Evolutionary conservation across 2,797 vertebrate species (phyloP).

Genomic region (Coccyzus lansbergi): DNA sequence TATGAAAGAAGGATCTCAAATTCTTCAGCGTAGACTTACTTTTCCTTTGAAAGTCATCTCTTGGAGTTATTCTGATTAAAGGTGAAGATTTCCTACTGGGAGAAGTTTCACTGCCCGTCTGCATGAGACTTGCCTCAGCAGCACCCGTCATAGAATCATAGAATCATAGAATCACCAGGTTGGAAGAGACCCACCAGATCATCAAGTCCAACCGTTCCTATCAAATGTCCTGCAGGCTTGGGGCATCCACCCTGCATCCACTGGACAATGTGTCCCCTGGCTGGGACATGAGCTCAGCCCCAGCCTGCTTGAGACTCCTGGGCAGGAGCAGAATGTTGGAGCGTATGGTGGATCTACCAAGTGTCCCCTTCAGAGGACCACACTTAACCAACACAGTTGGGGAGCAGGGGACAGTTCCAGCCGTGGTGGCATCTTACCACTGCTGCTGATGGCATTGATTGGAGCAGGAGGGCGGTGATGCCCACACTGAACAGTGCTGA

Average conservation of each 20-base stretch:
- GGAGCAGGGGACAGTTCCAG: not conserved
- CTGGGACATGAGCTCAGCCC: not conserved
- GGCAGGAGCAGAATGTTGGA: not conserved
- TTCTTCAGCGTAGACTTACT: rapidly evolving
- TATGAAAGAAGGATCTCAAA: not conserved
- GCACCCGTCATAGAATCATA: no score
- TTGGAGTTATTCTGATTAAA: not conserved
- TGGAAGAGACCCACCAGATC: no score
- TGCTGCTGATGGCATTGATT: no score
- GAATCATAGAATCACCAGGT: no score
- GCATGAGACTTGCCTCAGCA: not conserved
- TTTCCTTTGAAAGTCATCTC: not conserved
- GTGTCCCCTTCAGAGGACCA: not conserved
- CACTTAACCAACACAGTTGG: rapidly evolving
- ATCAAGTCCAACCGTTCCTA: no score
- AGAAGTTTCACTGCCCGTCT: not conserved
- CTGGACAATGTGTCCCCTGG: rapidly evolving
- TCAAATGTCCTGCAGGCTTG: rapidly evolving
- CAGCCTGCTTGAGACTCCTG: rapidly evolving
- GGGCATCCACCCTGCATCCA: rapidly evolving
- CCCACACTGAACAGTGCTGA: rapidly evolving
- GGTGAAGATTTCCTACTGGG: not conserved
- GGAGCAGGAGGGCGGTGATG: not conserved
- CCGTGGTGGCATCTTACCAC: not conserved
- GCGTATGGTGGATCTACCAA: rapidly evolving